Percentiles rank a stretch among this genome's conserved stretches.
These are phyloP conservation scores for Pachyramphus minor DNA, from an alignment of 2,113 vertebrate genomes.

Conservation along the genomic window DNA sequence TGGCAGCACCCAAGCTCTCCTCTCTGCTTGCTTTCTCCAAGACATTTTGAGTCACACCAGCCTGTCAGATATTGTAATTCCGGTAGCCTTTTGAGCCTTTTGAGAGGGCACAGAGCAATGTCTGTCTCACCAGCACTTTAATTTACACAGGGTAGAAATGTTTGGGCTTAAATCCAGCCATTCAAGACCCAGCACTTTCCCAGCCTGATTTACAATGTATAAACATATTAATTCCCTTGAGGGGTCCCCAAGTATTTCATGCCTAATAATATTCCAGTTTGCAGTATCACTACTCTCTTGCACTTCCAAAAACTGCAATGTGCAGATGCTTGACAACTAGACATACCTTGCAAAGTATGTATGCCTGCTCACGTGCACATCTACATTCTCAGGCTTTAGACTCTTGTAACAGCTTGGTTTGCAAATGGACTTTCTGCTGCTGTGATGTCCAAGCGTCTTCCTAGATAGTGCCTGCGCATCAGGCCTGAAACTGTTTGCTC, in stretches of 20 bases:
- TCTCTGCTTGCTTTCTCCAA: not conserved
- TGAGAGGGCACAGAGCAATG: not conserved
- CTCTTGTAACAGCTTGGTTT: not conserved
- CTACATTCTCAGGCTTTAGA: not conserved
- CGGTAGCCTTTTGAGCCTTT: not conserved
- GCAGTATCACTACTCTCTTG: not conserved
- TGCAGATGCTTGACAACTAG: not conserved
- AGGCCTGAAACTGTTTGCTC: not conserved
- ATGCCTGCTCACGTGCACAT: not conserved
- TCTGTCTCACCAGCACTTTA: not conserved
- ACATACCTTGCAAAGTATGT: not conserved
- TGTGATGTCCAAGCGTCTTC: not conserved
- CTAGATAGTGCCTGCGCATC: fast-evolving
- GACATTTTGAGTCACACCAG: not conserved
- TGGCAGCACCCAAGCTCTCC: not conserved
- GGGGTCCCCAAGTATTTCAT: not conserved
- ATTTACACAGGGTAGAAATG: not conserved
- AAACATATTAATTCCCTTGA: not conserved
- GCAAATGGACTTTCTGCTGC: not conserved
- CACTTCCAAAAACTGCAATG: not conserved
- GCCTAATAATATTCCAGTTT: not conserved
- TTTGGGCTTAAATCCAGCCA: not conserved
- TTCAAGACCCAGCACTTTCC: not conserved
- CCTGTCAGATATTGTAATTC: not conserved
- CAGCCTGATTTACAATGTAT: not conserved